A percentile compares a stretch with the other conserved stretches of the same genome.
These are phyloP conservation scores for Eublepharis macularius DNA, from an alignment of 2,113 vertebrate genomes.

Conservation along the genomic window DNA sequence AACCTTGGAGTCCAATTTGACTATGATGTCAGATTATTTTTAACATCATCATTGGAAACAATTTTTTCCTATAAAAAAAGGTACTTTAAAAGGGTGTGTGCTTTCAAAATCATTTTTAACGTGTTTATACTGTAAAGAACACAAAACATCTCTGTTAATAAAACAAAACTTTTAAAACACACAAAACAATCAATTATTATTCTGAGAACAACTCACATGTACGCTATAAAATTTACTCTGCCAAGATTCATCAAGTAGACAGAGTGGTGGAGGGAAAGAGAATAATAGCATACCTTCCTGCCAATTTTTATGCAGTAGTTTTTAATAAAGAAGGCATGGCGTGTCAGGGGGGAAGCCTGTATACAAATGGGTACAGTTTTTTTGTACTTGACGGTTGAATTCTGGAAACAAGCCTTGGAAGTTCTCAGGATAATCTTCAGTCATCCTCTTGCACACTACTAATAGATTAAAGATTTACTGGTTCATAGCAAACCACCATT, in stretches of 20 bases:
- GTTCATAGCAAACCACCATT: too few species aligned
- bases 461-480: too few species aligned
- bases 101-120: conserved; percentile 60
- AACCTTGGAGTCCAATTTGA: conserved; percentile 58
- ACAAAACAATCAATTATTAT: conserved; percentile 37
- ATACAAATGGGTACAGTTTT: too few species aligned
- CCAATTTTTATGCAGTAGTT: conserved; percentile 62
- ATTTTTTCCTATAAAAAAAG: conserved; percentile 51
- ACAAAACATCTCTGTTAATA: conserved; percentile 62
- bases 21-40: conserved; percentile 59
- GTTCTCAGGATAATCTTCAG: too few species aligned
- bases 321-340: conserved; percentile 46
- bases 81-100: conserved; percentile 32
- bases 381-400: too few species aligned
- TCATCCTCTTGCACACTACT: too few species aligned
- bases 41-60: conserved; percentile 62
- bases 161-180: conserved; percentile 46
- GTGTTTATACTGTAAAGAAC: conserved; percentile 58
- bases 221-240: conserved; percentile 46
- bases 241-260: conserved; percentile 43
- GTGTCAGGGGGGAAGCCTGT: background rate
- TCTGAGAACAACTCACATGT: conserved; percentile 39
- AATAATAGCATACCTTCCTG: conserved; percentile 43
- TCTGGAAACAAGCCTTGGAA: too few species aligned
- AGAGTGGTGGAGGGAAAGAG: background rate